These are phyloP conservation scores for Bufotes viridis DNA, from an alignment of 2,797 vertebrate genomes.

Conservation along the genomic window DNA sequence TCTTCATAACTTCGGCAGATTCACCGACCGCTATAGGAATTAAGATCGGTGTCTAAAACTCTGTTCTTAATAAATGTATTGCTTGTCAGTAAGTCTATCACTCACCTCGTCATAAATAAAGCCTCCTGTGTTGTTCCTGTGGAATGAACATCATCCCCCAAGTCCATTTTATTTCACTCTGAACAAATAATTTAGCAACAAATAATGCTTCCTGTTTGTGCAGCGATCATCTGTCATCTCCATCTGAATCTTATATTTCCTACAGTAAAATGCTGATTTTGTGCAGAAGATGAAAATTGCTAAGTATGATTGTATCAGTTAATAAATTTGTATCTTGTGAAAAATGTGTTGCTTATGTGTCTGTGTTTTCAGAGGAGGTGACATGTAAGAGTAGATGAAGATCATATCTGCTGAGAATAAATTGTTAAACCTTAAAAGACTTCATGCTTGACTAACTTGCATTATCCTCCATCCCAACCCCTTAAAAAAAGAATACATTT, in stretches of 20 bases:
- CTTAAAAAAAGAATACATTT: neutral
- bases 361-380: neutral
- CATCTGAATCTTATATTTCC: constrained; percentile 22
- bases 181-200: constrained; percentile 6
- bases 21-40: too few relatives aligned
- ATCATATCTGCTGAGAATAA: neutral
- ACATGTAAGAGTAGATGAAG: neutral
- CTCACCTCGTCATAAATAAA: neutral
- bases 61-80: neutral
- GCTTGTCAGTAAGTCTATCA: neutral
- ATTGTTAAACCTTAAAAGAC: neutral
- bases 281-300: constrained; percentile 25
- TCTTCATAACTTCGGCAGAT: too few relatives aligned
- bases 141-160: constrained; percentile 9
- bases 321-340: neutral
- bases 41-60: too few relatives aligned
- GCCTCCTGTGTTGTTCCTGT: neutral
- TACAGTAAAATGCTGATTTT: constrained; percentile 26
- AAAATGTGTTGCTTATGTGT: neutral
- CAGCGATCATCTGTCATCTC: constrained; percentile 33
- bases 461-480: neutral
- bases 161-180: neutral
- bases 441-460: neutral
- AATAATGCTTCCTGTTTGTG: constrained; percentile 25
- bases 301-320: neutral